Percentiles rank a stretch among this genome's conserved stretches.
phyloP scores from a whole-genome alignment of 2,888 invertebrate species.

The Rhingia campestris region DNA sequence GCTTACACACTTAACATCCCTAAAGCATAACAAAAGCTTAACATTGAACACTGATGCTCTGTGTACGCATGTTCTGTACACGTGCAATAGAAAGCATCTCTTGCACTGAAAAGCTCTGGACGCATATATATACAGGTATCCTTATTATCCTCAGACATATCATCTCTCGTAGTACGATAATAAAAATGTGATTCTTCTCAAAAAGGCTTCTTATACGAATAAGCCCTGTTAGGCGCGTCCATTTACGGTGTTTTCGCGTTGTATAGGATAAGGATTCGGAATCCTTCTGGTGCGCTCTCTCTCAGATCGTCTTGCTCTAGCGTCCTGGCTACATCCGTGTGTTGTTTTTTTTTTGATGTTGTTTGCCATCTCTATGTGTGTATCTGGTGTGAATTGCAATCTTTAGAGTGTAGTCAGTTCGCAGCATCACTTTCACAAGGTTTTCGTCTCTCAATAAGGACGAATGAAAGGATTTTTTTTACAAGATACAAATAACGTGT shows the following conservation, averaged over 20 bases:
- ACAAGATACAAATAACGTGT: constrained; percentile 10
- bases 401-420: constrained; percentile 51
- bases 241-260: too few relatives aligned
- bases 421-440: constrained; percentile 51
- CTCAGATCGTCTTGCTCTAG: constrained; percentile 10
- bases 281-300: neutral
- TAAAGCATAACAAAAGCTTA: too few relatives aligned
- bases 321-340: neutral
- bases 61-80: too few relatives aligned
- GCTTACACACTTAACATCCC: too few relatives aligned
- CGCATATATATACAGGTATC: neutral
- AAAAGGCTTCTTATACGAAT: too few relatives aligned
- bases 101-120: constrained; percentile 28
- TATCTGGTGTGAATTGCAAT: constrained; percentile 65
- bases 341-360: neutral
- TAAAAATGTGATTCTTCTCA: too few relatives aligned
- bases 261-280: neutral
- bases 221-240: too few relatives aligned
- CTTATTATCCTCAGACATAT: constrained; percentile 5
- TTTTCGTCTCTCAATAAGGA: constrained; percentile 32
- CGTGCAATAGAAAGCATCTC: neutral
- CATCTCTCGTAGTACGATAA: neutral
- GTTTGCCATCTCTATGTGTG: constrained; percentile 37
- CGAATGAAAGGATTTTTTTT: neutral
- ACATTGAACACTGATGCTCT: too few relatives aligned